Base-by-base conservation (phyloP, 2,888 invertebrate species). In the Habroteleia sp. region DNA sequence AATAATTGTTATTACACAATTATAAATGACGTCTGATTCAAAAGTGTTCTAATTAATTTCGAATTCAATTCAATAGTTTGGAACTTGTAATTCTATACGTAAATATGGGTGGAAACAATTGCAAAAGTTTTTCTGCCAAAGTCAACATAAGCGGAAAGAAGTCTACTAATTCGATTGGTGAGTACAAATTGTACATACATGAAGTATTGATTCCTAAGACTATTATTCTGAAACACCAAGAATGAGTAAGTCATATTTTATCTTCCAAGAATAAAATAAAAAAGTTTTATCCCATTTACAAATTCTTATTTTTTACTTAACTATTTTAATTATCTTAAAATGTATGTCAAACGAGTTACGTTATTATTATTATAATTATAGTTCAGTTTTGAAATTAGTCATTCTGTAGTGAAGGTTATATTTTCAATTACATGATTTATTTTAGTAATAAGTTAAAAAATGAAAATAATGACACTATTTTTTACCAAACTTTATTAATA, bases 91-190 rank as follows among this genome's bases (percentile, higher is more conserved):
- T n/a, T n/a, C n/a, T 37, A 58, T 14, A 50, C n/a, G 11, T 33
- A 23, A 14, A 52, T 54, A 71, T 71, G 54, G 62, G 60, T 31
- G 69, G 54, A 62, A 71, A 62, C 46, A 62, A 54, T 63, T 79
- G 83, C 60, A 84, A 83, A 72, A 81, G 81, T 33, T 83, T 83
- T 66, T 83, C 82, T 2, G 79, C 79, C 2, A 80, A 76, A 54
- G 63, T 77, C 54, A 81, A 77, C n/a, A 77, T 66, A 41, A 79
- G 76, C 46, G 46, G 74, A 11, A 80, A 77, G 54, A 63, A 60
- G 41, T 77, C 74, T 7, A 65, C 44, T 33, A 25, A 33, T 29
- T 75, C 10, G 11, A 20, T 17, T 8, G 63, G 76, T 76, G 46
- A 69, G 54, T 52, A 46, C 20, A 20, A 20, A 5, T 20, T 20